phyloP scores from a whole-genome alignment of 2,797 vertebrate genomes.

The Xenops minutus region DNA sequence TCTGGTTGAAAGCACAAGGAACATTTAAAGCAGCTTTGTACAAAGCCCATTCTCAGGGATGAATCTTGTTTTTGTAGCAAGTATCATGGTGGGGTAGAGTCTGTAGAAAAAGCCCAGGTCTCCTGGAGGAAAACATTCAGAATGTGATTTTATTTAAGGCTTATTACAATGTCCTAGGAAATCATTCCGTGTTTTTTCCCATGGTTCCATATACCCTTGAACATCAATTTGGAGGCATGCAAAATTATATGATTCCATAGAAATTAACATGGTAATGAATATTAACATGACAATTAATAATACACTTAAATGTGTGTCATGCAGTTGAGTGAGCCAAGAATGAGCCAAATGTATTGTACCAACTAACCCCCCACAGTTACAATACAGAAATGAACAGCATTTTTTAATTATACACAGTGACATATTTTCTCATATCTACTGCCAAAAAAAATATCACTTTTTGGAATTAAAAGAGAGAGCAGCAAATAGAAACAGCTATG shows the following conservation, averaged over 20 bases:
- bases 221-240: background rate
- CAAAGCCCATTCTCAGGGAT: background rate
- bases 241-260: constrained; percentile 18
- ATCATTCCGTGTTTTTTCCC: background rate
- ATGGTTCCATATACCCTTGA: background rate
- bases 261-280: constrained; percentile 39
- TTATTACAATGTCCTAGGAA: background rate
- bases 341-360: constrained; percentile 21
- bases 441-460: constrained; percentile 65
- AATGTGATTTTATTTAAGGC: background rate
- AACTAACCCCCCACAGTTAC: constrained; percentile 31
- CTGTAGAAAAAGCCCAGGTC: background rate
- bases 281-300: constrained; percentile 60
- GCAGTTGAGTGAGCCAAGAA: constrained; percentile 37
- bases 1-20: constrained; percentile 31
- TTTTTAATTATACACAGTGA: constrained; percentile 63
- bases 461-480: constrained; percentile 65
- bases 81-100: background rate
- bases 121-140: background rate
- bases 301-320: constrained; percentile 28
- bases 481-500: constrained; percentile 68
- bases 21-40: constrained; percentile 21
- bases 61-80: background rate
- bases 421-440: constrained; percentile 62
- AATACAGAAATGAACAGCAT: constrained; percentile 56